Base-by-base conservation (phyloP, 2,113 vertebrate genomes). In the Leucopternis melanops region DNA sequence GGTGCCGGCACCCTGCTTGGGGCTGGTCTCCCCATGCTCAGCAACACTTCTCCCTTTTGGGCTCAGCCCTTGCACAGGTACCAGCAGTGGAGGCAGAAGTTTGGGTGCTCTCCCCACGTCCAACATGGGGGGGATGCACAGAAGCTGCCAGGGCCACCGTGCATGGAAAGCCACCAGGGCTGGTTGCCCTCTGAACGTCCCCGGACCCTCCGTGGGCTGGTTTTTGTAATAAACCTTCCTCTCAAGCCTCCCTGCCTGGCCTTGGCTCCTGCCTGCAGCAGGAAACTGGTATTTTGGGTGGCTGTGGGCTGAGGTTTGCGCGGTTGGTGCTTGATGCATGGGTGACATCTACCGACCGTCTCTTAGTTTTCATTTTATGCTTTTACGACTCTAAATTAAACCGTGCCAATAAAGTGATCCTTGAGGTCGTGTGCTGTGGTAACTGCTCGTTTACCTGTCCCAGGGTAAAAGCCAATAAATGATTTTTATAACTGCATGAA, bases 301-400 rank as follows among this genome's bases (percentile, higher is more conserved):
- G 21, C 27, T 10, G 0, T 0, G 12, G 34, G 15, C 3, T 1
- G 22, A 62, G 26, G 38, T 0, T 14, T 45, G 34, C 9, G 0
- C 0, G 3, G 58, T 8, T 6, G 52, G 23, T 85, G 38, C 22
- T 27, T 93, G 92, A 73, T 71, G 86, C 81, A 6, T 12, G 65
- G 82, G 70, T 82, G 97, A 94, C 97, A 95, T 49, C 97, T 97
- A 79, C 86, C 36, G 97, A 74, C 85, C 3, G 0, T 5, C 12
- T 12, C 91, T 81, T n/a, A 84, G 6, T 19, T 13, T 83, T 29
- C 57, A 0, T 25, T 10, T 65, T 18, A 8, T 6, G 19, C 62
- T 85, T 91, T 69, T 57, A 44, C 2, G 0, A 5, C 36, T n/a
- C 16, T 3, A 3, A 11, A 66, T 71, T 17, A 22, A 21, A 2